Conservation (phyloP, 2,113 vertebrate species). For the Etheostoma spectabile region DNA sequence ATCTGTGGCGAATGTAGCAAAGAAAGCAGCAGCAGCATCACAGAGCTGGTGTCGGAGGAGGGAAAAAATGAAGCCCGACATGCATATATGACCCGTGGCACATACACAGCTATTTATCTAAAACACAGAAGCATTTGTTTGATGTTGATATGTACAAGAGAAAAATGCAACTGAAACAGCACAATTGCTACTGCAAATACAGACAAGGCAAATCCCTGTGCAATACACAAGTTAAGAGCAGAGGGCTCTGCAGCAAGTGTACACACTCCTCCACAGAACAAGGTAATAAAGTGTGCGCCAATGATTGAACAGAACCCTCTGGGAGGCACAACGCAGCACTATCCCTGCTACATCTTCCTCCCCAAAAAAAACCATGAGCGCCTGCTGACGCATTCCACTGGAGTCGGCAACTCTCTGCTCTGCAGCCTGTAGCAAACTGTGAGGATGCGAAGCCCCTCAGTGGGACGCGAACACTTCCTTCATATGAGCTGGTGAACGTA, state of each 20-base stretch:
- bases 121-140: slow-evolving; percentile 27
- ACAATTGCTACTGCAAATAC: slow-evolving; percentile 12
- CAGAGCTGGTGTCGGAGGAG: slow-evolving; percentile 12
- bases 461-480: slow-evolving; percentile 40
- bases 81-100: slow-evolving; percentile 17
- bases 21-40: slow-evolving; percentile 1
- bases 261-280: slow-evolving; percentile 54
- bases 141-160: slow-evolving; percentile 6
- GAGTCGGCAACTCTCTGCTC: slow-evolving; percentile 47
- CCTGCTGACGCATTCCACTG: slow-evolving; percentile 62
- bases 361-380: slow-evolving; percentile 33
- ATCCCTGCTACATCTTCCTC: slow-evolving; percentile 57
- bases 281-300: slow-evolving; percentile 67
- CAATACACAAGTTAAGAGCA: slow-evolving; percentile 37
- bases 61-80: slow-evolving; percentile 18
- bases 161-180: slow-evolving; percentile 25
- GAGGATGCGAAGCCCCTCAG: slow-evolving; percentile 37
- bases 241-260: slow-evolving; percentile 43
- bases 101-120: slow-evolving; percentile 21
- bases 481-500: slow-evolving; percentile 23
- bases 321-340: slow-evolving; percentile 64
- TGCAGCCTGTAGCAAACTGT: slow-evolving; percentile 39
- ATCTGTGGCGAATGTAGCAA: slow-evolving; percentile 48
- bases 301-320: slow-evolving; percentile 69
- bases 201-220: slow-evolving; percentile 31